Conservation (phyloP, 2,113 vertebrate species). For the Anser brachyrhynchus region DNA sequence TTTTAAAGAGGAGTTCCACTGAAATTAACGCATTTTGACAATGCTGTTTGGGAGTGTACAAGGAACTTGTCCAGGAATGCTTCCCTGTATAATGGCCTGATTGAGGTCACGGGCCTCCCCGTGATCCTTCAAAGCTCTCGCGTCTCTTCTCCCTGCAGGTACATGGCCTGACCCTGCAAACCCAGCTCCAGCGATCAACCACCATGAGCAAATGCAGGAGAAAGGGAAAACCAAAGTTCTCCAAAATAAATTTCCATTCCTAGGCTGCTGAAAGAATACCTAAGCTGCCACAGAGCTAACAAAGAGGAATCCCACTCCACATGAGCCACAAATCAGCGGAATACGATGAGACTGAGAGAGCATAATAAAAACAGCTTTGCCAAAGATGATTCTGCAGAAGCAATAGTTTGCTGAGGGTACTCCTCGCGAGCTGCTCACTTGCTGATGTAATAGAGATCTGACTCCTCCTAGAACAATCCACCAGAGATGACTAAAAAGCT, state of each 20-base stretch:
- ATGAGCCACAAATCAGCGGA: background rate
- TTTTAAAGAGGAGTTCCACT: background rate
- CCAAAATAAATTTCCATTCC: background rate
- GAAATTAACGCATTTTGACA: background rate
- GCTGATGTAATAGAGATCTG: background rate
- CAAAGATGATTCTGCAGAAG: background rate
- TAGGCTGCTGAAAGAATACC: background rate
- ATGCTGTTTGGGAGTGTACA: background rate
- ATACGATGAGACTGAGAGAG: background rate
- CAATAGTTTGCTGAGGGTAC: background rate
- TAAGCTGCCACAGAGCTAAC: background rate
- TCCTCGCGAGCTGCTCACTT: background rate
- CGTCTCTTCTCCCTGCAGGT: background rate
- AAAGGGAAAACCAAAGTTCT: background rate
- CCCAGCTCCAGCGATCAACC: too few relatives aligned
- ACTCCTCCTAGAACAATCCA: background rate
- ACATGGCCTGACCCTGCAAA: fast-evolving
- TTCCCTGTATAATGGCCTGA: fast-evolving
- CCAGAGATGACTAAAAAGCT: background rate
- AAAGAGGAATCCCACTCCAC: background rate
- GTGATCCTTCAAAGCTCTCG: background rate
- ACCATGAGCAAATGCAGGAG: fast-evolving
- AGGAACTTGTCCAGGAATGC: background rate
- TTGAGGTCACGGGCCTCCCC: background rate
- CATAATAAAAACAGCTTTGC: background rate